A percentile compares a stretch with the other conserved stretches of the same genome.
These are phyloP conservation scores for Halcyon senegalensis DNA, from an alignment of 2,113 vertebrate genomes.

Conservation along the genomic window DNA sequence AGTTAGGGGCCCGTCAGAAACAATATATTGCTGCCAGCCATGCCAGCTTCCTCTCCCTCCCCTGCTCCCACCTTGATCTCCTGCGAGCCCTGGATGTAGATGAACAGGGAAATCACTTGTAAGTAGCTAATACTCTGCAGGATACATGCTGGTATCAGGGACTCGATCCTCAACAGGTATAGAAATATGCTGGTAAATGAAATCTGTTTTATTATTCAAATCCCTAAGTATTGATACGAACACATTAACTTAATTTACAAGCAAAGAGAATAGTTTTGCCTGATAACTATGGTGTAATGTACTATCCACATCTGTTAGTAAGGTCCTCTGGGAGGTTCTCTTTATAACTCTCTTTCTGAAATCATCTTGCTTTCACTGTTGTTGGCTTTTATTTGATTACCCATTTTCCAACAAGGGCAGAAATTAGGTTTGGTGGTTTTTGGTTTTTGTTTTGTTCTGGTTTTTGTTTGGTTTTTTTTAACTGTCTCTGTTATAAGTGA, in stretches of 20 bases:
- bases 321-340: not conserved
- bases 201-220: constrained; percentile 44
- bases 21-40: not conserved
- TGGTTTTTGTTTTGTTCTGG: not conserved
- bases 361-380: not conserved
- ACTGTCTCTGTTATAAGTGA: not conserved
- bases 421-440: not conserved
- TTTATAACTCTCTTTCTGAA: not conserved
- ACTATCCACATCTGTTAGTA: not conserved
- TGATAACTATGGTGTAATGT: not conserved
- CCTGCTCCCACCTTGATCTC: not conserved
- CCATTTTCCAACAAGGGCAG: not conserved
- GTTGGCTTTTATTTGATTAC: constrained; percentile 16
- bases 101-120: not conserved
- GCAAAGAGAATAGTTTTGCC: constrained; percentile 14
- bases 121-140: not conserved
- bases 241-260: constrained; percentile 28
- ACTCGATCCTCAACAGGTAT: accelerated
- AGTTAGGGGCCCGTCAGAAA: not conserved
- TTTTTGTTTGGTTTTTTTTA: not conserved
- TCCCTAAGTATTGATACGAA: not conserved
- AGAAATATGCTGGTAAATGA: not conserved
- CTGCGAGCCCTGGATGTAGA: not conserved
- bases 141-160: not conserved
- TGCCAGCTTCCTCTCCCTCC: not conserved